Conservation (phyloP, 2,888 invertebrate genomes). For the Nycteola revayana region DNA sequence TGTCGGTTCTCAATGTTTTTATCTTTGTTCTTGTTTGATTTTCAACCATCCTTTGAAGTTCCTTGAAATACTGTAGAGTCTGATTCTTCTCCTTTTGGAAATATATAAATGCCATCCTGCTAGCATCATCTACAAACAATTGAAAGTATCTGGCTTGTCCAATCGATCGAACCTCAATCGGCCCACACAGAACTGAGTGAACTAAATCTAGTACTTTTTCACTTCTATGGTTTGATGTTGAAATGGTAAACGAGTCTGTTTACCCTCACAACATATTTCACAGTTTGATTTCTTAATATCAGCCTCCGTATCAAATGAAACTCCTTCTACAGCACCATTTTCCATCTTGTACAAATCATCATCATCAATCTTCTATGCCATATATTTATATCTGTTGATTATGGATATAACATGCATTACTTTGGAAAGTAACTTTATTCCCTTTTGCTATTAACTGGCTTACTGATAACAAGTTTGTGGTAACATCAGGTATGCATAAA, state of each 20-base stretch:
- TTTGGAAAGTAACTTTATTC: slow-evolving; percentile 11
- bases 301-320: slow-evolving; percentile 2
- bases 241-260: slow-evolving; percentile 22
- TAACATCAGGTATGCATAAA: slow-evolving; percentile 15
- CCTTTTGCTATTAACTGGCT: slow-evolving; percentile 12
- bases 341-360: neutral
- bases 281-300: slow-evolving; percentile 3
- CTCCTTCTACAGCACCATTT: slow-evolving; percentile 2
- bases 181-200: slow-evolving; percentile 16
- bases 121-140: slow-evolving; percentile 24
- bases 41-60: slow-evolving; percentile 4
- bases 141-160: slow-evolving; percentile 18
- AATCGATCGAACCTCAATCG: slow-evolving; percentile 4
- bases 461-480: slow-evolving; percentile 23
- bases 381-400: slow-evolving; percentile 3
- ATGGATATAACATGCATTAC: slow-evolving; percentile 10
- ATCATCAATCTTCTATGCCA: slow-evolving; percentile 4
- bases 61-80: slow-evolving; percentile 6
- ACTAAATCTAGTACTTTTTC: slow-evolving; percentile 5
- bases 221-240: slow-evolving; percentile 4
- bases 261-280: slow-evolving; percentile 12
- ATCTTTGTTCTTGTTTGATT: slow-evolving; percentile 10
- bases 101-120: slow-evolving; percentile 19
- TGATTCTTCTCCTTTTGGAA: slow-evolving; percentile 9
- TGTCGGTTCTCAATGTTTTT: slow-evolving; percentile 12